Evolutionary conservation across 1,140 invertebrate species (phyloP), one percentile per base, ranked within the genome.

Genomic region (Danaus melanippus): DNA sequence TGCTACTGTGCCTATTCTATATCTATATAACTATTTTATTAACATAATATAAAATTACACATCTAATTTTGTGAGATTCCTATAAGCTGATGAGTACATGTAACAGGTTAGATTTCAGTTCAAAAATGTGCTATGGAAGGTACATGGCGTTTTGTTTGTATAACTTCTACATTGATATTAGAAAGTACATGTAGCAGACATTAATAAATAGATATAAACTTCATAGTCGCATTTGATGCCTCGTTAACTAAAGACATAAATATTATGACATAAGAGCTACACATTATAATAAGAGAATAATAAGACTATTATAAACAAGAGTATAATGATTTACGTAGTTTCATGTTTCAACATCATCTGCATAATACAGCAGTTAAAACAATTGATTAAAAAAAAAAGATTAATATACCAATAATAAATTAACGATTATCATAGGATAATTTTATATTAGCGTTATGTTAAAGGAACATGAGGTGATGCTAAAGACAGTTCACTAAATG

Each of bases 41-140:
- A 69, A 66, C 54, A 69, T 69, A 63, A 64, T 71, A 58, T 32
- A 7, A 58, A 77, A 73, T 60, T 71, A 76, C 69, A 64, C 56
- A 62, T 74, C 61, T 73, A 73, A 65, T 17, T 51, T 64, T 62
- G 67, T 79, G 80, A 84, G 80, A 84, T 84, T 84, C 80, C 71
- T 74, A 76, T 66, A 65, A 71, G 73, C 60, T 67, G 56, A 76
- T 64, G 63, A 66, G 65, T 65, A 76, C 64, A 64, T 51, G 53
- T 60, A 69, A 70, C 53, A 58, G 57, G 53, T 56, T 53, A 64
- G 53, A 56, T 67, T 50, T 62, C 49, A 54, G 46, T 15, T 41
- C 59, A 60, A 60, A 62, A 52, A 60, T 60, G 52, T 48, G 50
- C 53, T 60, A 60, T 41, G 53, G 40, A 55, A 56, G 47, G 47